Evolutionary conservation across 1,140 invertebrate genomes (phyloP), one percentile per base, ranked within the genome.

Genomic region (Lepidurus apus): DNA sequence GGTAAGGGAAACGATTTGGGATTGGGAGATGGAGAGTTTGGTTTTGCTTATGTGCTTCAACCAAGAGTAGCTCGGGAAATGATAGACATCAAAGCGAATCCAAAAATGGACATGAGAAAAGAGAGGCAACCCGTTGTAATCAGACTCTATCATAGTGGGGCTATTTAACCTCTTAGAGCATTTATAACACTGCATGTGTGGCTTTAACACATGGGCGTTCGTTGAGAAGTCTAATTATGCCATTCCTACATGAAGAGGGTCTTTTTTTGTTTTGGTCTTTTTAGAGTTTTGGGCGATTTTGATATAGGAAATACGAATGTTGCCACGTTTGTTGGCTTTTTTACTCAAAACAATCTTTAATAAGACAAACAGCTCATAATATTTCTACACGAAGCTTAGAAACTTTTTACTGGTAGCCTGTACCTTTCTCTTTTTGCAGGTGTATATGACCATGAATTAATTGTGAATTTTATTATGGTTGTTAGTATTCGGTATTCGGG

Each of bases 181-280:
- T 65, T 65, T 65, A 65, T 65, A 65, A 65, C 21, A 13, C 53
- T 65, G 53, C 53, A 65, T 65, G 53, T 65, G 53, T 65, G 53
- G 53, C 53, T 65, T 65, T 65, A 65, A 65, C 53, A 65, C 53
- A 65, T 65, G 53, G 53, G 53, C 53, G 53, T 65, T 65, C 53
- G n/a, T 65, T 65, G 17, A 21, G 21, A 65, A 65, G 21, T 65
- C 21, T 65, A 13, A 65, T 21, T 13, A 65, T 21, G 21, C 17
- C 53, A 65, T n/a, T 65, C 6, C 53, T 7, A 65, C 21, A 21
- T 17, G 6, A 65, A 21, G 53, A 65, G 21, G 21, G 53, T 65
- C 53, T 21, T 65, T 65, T 65, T 65, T 65, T 21, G 17, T 13
- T n/a, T 65, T 13, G 53, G 53, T 13, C 53, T 65, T 34, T 34